Percentiles rank a stretch among this genome's conserved stretches.
Evolutionary conservation across 2,797 vertebrate genomes (phyloP).

Genomic region (Pseudomugil tenellus): DNA sequence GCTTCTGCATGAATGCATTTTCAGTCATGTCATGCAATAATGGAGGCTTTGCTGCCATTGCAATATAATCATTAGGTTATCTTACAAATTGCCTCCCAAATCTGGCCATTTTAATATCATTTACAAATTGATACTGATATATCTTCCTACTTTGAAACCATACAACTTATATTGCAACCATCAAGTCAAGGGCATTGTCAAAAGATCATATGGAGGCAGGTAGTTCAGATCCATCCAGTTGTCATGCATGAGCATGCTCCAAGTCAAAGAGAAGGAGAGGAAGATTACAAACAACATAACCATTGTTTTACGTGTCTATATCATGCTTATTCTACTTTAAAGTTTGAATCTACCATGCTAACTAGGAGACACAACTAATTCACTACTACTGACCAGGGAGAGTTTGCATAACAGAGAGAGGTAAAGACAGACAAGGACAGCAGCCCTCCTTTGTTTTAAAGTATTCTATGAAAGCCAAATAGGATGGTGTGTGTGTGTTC

Average conservation of each 20-base stretch:
- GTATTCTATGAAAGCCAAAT: constrained; percentile 30
- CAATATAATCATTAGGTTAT: constrained; percentile 78
- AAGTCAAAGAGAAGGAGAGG: constrained; percentile 83
- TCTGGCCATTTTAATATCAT: constrained; percentile 62
- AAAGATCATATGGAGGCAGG: constrained; percentile 67
- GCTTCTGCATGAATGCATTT: constrained; percentile 75
- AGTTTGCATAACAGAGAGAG: constrained; percentile 69
- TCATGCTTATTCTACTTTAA: constrained; percentile 75
- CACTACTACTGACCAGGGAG: constrained; percentile 65
- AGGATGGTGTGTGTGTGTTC: constrained; percentile 51
- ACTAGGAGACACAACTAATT: constrained; percentile 69
- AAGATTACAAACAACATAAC: constrained; percentile 78
- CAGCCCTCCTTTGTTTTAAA: constrained; percentile 66
- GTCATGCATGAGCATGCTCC: constrained; percentile 87
- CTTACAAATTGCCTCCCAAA: constrained; percentile 70
- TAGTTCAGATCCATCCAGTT: constrained; percentile 77
- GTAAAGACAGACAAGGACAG: constrained; percentile 71
- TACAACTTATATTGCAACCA: constrained; percentile 82
- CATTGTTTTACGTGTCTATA: constrained; percentile 59
- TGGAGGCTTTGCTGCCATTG: constrained; percentile 80
- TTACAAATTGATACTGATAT: constrained; percentile 59
- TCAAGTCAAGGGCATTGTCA: constrained; percentile 75
- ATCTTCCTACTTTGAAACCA: constrained; percentile 76
- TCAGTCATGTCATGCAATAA: constrained; percentile 78
- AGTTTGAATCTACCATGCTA: constrained; percentile 81